Percentiles rank a stretch among this genome's conserved stretches.
Conservation (phyloP, 1,140 invertebrate genomes). For the Heterodera carotae region DNA sequence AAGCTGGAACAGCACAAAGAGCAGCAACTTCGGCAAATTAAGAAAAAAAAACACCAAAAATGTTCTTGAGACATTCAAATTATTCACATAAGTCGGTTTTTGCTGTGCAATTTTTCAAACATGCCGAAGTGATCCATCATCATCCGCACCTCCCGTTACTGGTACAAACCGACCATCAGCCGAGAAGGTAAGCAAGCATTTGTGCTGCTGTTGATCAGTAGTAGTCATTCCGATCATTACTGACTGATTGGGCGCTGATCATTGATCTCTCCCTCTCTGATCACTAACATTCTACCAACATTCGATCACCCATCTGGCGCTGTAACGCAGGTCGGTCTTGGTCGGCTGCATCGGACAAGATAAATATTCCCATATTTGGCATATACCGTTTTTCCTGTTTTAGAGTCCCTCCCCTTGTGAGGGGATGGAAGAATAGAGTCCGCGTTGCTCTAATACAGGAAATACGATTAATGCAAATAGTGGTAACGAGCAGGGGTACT, state of each 20-base stretch:
- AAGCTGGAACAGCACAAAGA: slow-evolving; percentile 4
- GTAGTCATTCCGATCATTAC: slow-evolving; percentile 7
- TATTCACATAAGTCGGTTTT: background rate
- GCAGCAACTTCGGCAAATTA: slow-evolving; percentile 3
- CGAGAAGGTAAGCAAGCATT: slow-evolving; percentile 87
- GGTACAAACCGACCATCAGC: slow-evolving; percentile 94
- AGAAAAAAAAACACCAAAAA: slow-evolving; percentile 1
- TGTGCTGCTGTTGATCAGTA: slow-evolving; percentile 12
- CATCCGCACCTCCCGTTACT: slow-evolving; percentile 85
- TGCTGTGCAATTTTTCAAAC: slow-evolving; percentile 65
- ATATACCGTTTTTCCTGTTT: too few species aligned
- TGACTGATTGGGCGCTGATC: too few species aligned
- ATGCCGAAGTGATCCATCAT: slow-evolving; percentile 76
- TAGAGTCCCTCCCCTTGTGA: too few species aligned
- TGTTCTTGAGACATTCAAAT: background rate
- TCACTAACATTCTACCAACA: too few species aligned
- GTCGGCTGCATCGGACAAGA: background rate
- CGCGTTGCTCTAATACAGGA: too few species aligned
- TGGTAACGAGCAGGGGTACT: too few species aligned
- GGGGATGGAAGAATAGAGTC: too few species aligned
- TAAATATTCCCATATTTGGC: too few species aligned
- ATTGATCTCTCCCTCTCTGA: too few species aligned
- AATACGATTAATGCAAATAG: too few species aligned
- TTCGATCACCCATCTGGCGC: slow-evolving; percentile 87
- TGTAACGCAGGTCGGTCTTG: slow-evolving; percentile 72